phyloP scores from a whole-genome alignment of 1,140 invertebrate species.

The Batillaria attramentaria region DNA sequence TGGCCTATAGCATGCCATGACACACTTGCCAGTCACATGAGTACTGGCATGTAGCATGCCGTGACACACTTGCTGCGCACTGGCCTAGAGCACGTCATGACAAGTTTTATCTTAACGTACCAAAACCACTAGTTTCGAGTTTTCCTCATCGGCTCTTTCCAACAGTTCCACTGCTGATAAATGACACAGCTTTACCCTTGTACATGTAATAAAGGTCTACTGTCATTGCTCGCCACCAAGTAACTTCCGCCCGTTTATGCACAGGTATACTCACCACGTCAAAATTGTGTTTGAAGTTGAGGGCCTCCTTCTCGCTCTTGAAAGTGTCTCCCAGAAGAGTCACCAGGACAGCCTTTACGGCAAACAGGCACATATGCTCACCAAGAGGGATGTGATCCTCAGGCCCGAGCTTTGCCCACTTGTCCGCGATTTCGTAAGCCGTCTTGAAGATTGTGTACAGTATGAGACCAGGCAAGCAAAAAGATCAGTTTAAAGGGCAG shows the following conservation, averaged over 20 bases:
- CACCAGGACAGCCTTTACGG: conserved; percentile 52
- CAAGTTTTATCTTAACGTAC: too few relatives aligned
- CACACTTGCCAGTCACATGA: too few relatives aligned
- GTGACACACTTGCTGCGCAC: too few relatives aligned
- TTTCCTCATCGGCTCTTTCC: background rate
- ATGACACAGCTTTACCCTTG: too few relatives aligned
- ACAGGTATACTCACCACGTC: conserved; percentile 57
- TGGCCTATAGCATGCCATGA: too few relatives aligned
- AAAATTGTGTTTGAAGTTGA: conserved; percentile 51
- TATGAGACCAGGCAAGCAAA: background rate
- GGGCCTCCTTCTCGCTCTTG: conserved; percentile 54
- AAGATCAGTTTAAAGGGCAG: background rate
- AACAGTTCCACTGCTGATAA: background rate
- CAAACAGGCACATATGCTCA: conserved; percentile 58
- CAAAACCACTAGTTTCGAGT: background rate
- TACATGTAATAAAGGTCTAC: too few relatives aligned
- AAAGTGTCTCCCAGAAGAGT: conserved; percentile 54
- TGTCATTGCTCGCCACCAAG: too few relatives aligned
- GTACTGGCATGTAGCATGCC: too few relatives aligned
- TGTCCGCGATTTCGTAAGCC: conserved; percentile 48
- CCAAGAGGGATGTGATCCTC: conserved; percentile 61
- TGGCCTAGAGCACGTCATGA: too few relatives aligned
- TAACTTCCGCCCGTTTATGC: too few relatives aligned
- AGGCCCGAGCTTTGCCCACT: conserved; percentile 44
- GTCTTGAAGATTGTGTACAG: conserved; percentile 44